A percentile compares a stretch with the other conserved stretches of the same genome.
Evolutionary conservation across 1,140 invertebrate species (phyloP).

Genomic region (Choristoneura fumiferana): DNA sequence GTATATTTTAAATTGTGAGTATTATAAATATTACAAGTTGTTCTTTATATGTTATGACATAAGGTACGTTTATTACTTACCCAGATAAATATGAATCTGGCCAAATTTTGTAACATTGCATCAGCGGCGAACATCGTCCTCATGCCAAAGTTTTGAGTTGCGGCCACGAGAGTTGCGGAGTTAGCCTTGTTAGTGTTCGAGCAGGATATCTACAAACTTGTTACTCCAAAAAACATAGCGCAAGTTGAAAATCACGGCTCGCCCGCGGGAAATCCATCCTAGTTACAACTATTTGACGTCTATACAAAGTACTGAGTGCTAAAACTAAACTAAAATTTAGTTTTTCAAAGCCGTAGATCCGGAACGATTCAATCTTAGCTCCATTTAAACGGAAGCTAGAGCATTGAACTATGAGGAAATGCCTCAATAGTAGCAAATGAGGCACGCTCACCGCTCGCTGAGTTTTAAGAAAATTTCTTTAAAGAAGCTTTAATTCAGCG

Average conservation of each 20-base stretch:
- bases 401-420: conserved; percentile 57
- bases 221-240: conserved; percentile 9
- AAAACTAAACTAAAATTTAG: conserved; percentile 16
- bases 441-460: conserved; percentile 54
- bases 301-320: conserved; percentile 7
- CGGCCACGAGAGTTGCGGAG: not conserved
- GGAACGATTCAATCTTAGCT: conserved; percentile 45
- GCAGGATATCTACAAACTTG: conserved; percentile 5
- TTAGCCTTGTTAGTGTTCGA: conserved; percentile 15
- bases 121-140: not conserved
- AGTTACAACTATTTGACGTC: not conserved
- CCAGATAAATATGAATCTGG: too few relatives aligned
- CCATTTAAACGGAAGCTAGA: conserved; percentile 49
- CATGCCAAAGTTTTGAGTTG: not conserved
- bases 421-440: conserved; percentile 73
- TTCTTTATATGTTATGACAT: too few relatives aligned
- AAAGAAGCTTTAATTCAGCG: conserved; percentile 70
- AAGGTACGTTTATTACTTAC: too few relatives aligned
- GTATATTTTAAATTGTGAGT: too few relatives aligned
- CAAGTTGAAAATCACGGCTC: conserved; percentile 4
- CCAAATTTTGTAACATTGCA: too few relatives aligned
- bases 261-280: not conserved
- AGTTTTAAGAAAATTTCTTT: conserved; percentile 73
- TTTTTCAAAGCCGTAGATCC: conserved; percentile 33
- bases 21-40: too few relatives aligned